These are phyloP conservation scores for Mythimna ferrago DNA, from an alignment of 2,888 invertebrate species.

Conservation along the genomic window DNA sequence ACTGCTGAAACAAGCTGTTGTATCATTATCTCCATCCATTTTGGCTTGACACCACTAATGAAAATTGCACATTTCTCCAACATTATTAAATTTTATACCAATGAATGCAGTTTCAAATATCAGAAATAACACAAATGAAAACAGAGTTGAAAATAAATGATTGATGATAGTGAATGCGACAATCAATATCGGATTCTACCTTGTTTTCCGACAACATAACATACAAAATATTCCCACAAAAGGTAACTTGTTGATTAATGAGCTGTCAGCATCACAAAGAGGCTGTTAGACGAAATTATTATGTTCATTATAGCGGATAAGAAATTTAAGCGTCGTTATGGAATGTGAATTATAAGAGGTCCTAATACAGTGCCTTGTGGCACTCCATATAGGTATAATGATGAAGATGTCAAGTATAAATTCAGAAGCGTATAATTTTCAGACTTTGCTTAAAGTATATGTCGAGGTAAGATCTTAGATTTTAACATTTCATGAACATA, in stretches of 20 bases:
- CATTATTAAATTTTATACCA: background rate
- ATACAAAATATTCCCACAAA: constrained; percentile 34
- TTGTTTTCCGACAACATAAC: constrained; percentile 30
- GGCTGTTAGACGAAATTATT: constrained; percentile 55
- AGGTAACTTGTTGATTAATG: constrained; percentile 62
- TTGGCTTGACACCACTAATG: background rate
- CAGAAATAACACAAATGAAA: constrained; percentile 11
- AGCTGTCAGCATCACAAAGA: constrained; percentile 50
- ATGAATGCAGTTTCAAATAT: constrained; percentile 7
- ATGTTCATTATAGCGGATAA: constrained; percentile 51
- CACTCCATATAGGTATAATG: background rate
- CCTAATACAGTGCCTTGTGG: constrained; percentile 28
- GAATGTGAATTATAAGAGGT: constrained; percentile 6
- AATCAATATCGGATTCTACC: constrained; percentile 39
- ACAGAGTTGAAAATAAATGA: constrained; percentile 22
- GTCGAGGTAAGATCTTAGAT: too few relatives aligned
- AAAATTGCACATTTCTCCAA: background rate
- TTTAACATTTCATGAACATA: too few relatives aligned
- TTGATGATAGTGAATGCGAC: constrained; percentile 25
- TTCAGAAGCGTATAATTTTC: too few relatives aligned
- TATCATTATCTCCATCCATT: background rate
- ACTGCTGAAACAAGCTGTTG: background rate
- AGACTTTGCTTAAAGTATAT: too few relatives aligned
- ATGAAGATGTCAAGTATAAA: too few relatives aligned
- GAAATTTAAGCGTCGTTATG: constrained; percentile 27